Percentiles rank a stretch among this genome's conserved stretches.
Evolutionary conservation across 2,888 invertebrate genomes (phyloP).

Genomic region (Dasysyrphus tricinctus): DNA sequence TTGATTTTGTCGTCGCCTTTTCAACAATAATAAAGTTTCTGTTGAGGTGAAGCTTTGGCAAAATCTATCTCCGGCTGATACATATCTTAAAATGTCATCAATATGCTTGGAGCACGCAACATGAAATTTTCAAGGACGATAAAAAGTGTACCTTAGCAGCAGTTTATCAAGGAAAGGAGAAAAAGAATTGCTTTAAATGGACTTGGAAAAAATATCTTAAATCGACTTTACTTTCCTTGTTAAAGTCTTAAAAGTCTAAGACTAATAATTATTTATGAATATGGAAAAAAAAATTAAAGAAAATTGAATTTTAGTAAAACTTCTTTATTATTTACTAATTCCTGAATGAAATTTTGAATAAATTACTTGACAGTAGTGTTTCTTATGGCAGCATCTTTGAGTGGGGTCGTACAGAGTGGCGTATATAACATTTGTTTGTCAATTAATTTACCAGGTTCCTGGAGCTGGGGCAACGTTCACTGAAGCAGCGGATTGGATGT

Average conservation of each 20-base stretch:
- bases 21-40: slow-evolving; percentile 86
- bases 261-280: too few species aligned
- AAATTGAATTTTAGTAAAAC: background rate
- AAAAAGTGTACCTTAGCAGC: too few species aligned
- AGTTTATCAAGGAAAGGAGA: too few species aligned
- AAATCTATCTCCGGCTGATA: slow-evolving; percentile 87
- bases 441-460: slow-evolving; percentile 78
- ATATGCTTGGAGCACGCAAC: slow-evolving; percentile 81
- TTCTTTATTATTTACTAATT: slow-evolving; percentile 26
- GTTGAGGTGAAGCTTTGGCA: slow-evolving; percentile 86
- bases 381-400: slow-evolving; percentile 16
- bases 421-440: background rate
- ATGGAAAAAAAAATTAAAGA: too few species aligned
- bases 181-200: too few species aligned
- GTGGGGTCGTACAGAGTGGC: slow-evolving; percentile 5
- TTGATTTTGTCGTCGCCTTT: slow-evolving; percentile 86
- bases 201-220: too few species aligned
- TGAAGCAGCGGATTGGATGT: slow-evolving; percentile 82
- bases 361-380: slow-evolving; percentile 22
- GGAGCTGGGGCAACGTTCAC: slow-evolving; percentile 82
- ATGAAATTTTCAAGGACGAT: too few species aligned
- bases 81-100: slow-evolving; percentile 84
- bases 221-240: too few species aligned
- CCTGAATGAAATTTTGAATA: slow-evolving; percentile 35
- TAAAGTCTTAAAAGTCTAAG: too few species aligned